These are phyloP conservation scores for Lepilemur septentrionalis DNA, from an alignment of 2,797 vertebrate species.

Conservation along the genomic window DNA sequence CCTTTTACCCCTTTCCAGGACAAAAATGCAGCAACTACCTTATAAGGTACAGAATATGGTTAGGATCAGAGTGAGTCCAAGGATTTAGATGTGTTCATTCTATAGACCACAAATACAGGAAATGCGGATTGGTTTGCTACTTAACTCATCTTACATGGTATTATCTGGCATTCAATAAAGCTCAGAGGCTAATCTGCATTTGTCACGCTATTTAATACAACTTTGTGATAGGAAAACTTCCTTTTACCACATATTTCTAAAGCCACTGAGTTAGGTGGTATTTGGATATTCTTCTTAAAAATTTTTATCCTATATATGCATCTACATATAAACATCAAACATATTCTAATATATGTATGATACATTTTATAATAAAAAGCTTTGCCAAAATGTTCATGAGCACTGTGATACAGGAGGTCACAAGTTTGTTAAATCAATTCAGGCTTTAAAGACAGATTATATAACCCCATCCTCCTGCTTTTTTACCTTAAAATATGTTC, in stretches of 20 bases:
- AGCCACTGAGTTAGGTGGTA: not conserved
- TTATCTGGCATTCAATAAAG: not conserved
- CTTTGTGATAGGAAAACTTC: not conserved
- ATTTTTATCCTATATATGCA: not conserved
- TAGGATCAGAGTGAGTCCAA: not conserved
- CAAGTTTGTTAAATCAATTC: not conserved
- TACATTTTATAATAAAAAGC: not conserved
- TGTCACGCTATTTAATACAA: conserved; percentile 21
- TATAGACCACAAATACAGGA: not conserved
- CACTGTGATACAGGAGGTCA: not conserved
- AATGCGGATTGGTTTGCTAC: not conserved
- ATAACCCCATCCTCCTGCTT: not conserved
- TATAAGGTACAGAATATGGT: not conserved
- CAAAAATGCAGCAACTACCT: not conserved
- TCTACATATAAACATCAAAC: not conserved
- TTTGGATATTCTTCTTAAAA: not conserved
- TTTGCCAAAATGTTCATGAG: not conserved
- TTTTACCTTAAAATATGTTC: not conserved
- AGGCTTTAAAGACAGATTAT: not conserved
- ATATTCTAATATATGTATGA: not conserved
- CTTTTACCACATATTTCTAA: conserved; percentile 4
- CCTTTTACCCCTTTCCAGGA: not conserved
- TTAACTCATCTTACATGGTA: not conserved
- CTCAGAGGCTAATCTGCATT: not conserved
- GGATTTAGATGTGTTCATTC: not conserved